phyloP scores from a whole-genome alignment of 2,113 vertebrate species.

The Tetraodon nigroviridis region DNA sequence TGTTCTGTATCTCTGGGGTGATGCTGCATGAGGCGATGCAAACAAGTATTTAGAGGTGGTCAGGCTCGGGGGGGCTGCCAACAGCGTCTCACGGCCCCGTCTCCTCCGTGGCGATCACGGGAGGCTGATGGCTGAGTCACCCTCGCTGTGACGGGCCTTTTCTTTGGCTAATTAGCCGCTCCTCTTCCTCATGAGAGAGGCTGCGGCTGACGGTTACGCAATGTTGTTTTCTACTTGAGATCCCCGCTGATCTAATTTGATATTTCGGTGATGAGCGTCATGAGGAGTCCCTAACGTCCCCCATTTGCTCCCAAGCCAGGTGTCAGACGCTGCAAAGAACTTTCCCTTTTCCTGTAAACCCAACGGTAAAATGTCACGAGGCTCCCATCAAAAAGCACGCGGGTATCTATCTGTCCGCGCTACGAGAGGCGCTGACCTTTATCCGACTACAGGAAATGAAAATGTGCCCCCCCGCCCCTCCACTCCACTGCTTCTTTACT shows the following conservation, averaged over 20 bases:
- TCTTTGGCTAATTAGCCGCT: conserved; percentile 45
- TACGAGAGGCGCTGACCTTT: conserved; percentile 26
- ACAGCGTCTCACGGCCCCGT: conserved; percentile 17
- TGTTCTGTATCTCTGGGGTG: no score
- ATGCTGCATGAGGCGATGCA: no score
- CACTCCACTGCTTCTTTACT: conserved; percentile 28
- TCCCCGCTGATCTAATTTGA: conserved; percentile 65
- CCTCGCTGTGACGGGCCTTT: conserved; percentile 33
- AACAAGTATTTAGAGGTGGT: not conserved
- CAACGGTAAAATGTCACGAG: conserved; percentile 11
- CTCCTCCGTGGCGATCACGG: conserved; percentile 46
- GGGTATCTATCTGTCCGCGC: conserved; percentile 15
- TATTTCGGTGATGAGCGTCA: conserved; percentile 64
- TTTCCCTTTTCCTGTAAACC: not conserved
- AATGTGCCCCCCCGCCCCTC: conserved; percentile 20
- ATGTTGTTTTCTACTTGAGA: conserved; percentile 46
- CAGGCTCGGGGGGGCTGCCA: not conserved
- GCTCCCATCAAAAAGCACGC: conserved; percentile 12
- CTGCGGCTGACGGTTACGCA: conserved; percentile 45
- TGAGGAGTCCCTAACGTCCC: conserved; percentile 60
- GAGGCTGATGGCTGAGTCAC: conserved; percentile 61
- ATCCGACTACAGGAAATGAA: conserved; percentile 38
- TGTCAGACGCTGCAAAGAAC: conserved; percentile 26
- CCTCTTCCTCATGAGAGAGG: conserved; percentile 50
- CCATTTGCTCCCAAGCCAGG: conserved; percentile 48